Evolutionary conservation across 35 echinoderm and acorn worm species (phyloP).

Genomic region (Heliocidaris erythrogramma): DNA sequence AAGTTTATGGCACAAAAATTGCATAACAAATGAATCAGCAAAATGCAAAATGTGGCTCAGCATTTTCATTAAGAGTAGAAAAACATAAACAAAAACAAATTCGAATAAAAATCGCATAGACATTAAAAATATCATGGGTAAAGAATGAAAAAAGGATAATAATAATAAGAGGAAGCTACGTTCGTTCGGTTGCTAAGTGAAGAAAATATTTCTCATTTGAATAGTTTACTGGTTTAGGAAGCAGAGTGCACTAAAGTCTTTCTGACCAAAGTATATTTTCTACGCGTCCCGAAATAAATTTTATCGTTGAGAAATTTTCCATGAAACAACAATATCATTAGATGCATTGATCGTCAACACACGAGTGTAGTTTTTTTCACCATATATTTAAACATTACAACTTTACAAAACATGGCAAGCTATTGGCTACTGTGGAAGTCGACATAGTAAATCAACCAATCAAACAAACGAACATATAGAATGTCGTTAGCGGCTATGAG

Average conservation of each 20-base stretch:
- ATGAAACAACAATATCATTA: too few relatives aligned
- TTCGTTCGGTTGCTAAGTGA: background rate
- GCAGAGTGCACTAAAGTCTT: too few relatives aligned
- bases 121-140: background rate
- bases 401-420: background rate
- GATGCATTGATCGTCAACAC: too few relatives aligned
- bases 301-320: too few relatives aligned
- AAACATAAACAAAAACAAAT: background rate
- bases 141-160: background rate
- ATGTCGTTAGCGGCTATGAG: too few relatives aligned
- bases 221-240: too few relatives aligned
- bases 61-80: background rate
- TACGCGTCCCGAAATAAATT: too few relatives aligned
- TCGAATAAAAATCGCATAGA: background rate
- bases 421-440: background rate
- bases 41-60: background rate
- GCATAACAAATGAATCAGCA: constrained; percentile 10
- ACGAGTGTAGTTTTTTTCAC: too few relatives aligned
- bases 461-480: background rate
- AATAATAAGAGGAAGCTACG: background rate
- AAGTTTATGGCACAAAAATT: background rate
- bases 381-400: background rate
- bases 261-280: too few relatives aligned
- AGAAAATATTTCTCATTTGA: background rate
- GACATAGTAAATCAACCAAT: background rate